phyloP scores from a whole-genome alignment of 2,888 invertebrate genomes.

The Nomada goodeniana region DNA sequence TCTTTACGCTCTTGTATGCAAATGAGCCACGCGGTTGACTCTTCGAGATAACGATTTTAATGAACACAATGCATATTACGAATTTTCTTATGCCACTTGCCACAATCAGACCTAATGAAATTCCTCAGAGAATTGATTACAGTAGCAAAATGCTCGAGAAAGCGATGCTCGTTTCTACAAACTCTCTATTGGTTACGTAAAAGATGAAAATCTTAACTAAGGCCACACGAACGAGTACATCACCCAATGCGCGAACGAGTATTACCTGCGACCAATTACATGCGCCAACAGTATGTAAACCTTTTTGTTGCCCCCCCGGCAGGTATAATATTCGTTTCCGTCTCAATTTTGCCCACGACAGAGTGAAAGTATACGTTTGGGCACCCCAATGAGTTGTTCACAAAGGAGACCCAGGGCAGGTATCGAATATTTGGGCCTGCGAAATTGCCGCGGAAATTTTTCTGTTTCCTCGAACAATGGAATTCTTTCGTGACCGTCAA shows the following conservation, averaged over 20 bases:
- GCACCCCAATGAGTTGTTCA: neutral
- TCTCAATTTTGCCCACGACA: neutral
- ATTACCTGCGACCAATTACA: neutral
- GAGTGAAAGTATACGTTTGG: slow-evolving; percentile 2
- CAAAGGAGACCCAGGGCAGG: slow-evolving; percentile 14
- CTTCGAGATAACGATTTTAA: too few species aligned
- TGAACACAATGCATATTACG: too few species aligned
- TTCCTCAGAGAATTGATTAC: neutral
- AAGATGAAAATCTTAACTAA: slow-evolving; percentile 37
- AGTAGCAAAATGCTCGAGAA: slow-evolving; percentile 31
- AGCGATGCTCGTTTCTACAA: slow-evolving; percentile 45
- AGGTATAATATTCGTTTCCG: neutral
- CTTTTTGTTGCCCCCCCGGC: neutral
- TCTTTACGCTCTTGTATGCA: slow-evolving; percentile 30
- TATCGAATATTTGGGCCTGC: slow-evolving; percentile 35
- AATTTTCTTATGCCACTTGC: neutral
- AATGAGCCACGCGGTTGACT: slow-evolving; percentile 20
- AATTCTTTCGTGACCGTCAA: neutral
- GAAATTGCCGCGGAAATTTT: slow-evolving; percentile 35
- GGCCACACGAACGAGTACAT: slow-evolving; percentile 8
- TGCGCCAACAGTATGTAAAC: neutral
- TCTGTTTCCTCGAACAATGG: slow-evolving; percentile 24
- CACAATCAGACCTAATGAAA: neutral
- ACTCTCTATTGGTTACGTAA: slow-evolving; percentile 39
- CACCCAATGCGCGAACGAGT: slow-evolving; percentile 12